Percentiles rank a stretch among this genome's conserved stretches.
These are phyloP conservation scores for mouse (Mus musculus) DNA, from an alignment of 2,113 vertebrate species.

Conservation along the genomic window GRCm39 chr12:75909501-75910000, in stretches of 20 bases:
- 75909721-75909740: neutral
- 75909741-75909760: neutral
- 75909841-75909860: neutral
- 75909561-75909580: neutral
- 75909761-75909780: slow-evolving; percentile 24
- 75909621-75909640: neutral
- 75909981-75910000: neutral
- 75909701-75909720: slow-evolving; percentile 11
- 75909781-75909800: neutral
- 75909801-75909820: neutral
- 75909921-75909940: neutral
- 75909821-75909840: too few species aligned
- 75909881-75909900: neutral
- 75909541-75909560: slow-evolving; percentile 33
- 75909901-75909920: neutral
- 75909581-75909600: neutral
- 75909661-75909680: slow-evolving; percentile 19
- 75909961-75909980: neutral
- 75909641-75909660: slow-evolving; percentile 53
- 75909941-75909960: neutral
- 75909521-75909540: neutral
- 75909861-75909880: neutral
- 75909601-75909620: neutral
- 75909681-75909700: neutral
- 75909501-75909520: neutral